Base-by-base conservation (phyloP, 2,113 vertebrate species). In the Theristicus caerulescens region DNA sequence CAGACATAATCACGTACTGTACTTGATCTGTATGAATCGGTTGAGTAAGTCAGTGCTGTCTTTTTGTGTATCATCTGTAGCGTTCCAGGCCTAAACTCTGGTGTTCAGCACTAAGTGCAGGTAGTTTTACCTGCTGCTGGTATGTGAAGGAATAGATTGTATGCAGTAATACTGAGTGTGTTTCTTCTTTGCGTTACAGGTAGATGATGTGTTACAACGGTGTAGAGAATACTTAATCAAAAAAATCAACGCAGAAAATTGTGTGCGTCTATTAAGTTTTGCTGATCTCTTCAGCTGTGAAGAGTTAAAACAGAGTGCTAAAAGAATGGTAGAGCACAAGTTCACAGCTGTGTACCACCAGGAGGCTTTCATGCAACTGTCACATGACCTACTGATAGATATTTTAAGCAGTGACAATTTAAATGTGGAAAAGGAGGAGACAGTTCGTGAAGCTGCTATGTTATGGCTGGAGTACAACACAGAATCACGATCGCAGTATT, bases 311-410 rank as follows among this genome's bases (percentile, higher is more conserved):
- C 99, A 99, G 96, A 99, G 98, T 61, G 99, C 99, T 90, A 99
- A 99, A 95, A 99, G 99, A 83, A 99, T 99, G 99, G 99, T 99
- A 93, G 99, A 99, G 96, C 99, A 99, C 98, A 99, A 99, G 97
- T 99, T 99, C 97, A 99, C 99, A 5, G 98, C 98, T 55, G 99
- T 99, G 59, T 99, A 99, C 97, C 98, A 98, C 64, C 99, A 99
- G 97, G 99, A 99, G 72, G 99, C 99, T 69, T 99, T 99, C 98
- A 98, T 99, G 93, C 99, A 99, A 95, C 98, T 99, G 65, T 99
- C 99, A 22, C 99, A 99, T 44, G 99, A 99, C 83, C 98, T 99
- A n/a, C 97, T 99, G 94, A 96, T 99, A 77, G 99, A 99, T 97
- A 97, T 99, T 91, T 98, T 99, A 96, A 99, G 99, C 98, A 99